Conservation (phyloP, 2,888 invertebrate genomes). For the Acanthosepion lycidas region DNA sequence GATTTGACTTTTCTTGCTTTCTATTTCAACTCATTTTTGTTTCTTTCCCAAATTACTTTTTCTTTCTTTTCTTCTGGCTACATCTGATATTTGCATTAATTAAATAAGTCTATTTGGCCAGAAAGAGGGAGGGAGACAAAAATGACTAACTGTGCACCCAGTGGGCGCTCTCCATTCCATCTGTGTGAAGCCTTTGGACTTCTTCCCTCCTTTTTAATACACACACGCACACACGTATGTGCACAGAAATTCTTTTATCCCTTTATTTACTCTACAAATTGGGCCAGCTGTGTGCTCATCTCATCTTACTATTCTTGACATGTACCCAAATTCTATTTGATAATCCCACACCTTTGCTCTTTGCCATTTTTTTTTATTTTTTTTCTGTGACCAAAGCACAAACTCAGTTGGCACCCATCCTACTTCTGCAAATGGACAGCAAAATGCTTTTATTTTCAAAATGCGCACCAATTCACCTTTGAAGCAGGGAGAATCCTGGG, state of each 20-base stretch:
- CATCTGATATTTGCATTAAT: constrained; percentile 39
- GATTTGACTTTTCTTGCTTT: background rate
- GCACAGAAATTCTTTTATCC: no score
- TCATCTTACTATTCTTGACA: background rate
- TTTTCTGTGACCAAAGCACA: background rate
- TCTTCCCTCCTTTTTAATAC: background rate
- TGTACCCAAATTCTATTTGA: background rate
- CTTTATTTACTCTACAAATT: constrained; percentile 14
- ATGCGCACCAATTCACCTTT: background rate
- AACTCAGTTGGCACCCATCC: background rate
- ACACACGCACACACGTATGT: no score
- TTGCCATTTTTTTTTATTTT: background rate
- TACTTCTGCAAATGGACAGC: background rate
- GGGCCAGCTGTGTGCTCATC: background rate
- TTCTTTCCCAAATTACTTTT: background rate
- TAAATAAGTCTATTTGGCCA: background rate
- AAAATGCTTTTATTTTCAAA: background rate
- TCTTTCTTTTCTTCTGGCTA: background rate
- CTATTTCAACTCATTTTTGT: background rate
- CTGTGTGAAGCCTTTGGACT: background rate
- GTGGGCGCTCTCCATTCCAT: background rate
- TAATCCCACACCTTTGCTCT: background rate
- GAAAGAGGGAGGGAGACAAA: background rate
- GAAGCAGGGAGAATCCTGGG: background rate
- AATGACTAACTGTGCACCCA: background rate